Conservation (phyloP, 2,888 invertebrate genomes). For the Scrobipalpa costella region DNA sequence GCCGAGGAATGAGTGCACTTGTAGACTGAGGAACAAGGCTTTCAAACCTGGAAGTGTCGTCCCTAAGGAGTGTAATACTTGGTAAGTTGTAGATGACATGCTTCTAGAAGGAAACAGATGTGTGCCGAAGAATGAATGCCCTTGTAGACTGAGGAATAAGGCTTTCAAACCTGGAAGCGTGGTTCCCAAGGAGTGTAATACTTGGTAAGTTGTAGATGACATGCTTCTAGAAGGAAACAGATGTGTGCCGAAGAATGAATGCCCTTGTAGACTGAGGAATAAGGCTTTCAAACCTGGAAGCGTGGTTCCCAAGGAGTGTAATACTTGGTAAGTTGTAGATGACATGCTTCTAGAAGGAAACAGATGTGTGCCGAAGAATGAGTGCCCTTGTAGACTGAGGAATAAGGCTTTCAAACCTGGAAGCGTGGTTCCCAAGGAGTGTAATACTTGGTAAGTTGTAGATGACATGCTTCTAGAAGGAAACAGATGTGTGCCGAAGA, state of each 20-base stretch:
- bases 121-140: slow-evolving; percentile 86
- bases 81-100: slow-evolving; percentile 74
- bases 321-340: too few relatives aligned
- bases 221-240: slow-evolving; percentile 47
- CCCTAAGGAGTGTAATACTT: slow-evolving; percentile 45
- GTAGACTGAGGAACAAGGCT: slow-evolving; percentile 86
- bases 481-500: too few relatives aligned
- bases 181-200: slow-evolving; percentile 91
- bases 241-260: slow-evolving; percentile 73
- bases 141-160: slow-evolving; percentile 88
- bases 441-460: too few relatives aligned
- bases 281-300: too few relatives aligned
- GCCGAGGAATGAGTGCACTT: slow-evolving; percentile 86
- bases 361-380: too few relatives aligned
- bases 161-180: slow-evolving; percentile 85
- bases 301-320: too few relatives aligned
- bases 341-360: too few relatives aligned
- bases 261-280: too few relatives aligned
- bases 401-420: too few relatives aligned
- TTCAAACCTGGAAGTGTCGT: slow-evolving; percentile 87
- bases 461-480: too few relatives aligned
- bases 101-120: slow-evolving; percentile 88
- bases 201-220: slow-evolving; percentile 85
- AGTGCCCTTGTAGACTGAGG: too few relatives aligned
- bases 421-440: too few relatives aligned